Conservation (phyloP, 2,113 vertebrate species). For the Carassius carassius region DNA sequence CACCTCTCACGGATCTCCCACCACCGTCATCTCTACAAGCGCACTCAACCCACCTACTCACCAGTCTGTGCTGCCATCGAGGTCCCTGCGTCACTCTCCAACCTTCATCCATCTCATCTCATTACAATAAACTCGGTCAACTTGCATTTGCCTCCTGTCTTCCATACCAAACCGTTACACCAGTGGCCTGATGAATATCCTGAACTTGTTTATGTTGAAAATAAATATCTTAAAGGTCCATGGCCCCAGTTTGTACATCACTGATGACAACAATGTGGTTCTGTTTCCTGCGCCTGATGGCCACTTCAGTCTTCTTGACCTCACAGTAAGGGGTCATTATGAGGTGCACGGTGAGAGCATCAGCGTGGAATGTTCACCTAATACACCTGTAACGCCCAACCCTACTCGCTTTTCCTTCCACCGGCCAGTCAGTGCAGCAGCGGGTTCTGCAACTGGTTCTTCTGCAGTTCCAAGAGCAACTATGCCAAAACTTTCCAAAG, state of each 20-base stretch:
- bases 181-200: neutral
- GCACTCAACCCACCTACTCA: too few relatives aligned
- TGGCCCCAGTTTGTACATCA: neutral
- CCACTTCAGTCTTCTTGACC: neutral
- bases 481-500: neutral
- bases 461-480: neutral
- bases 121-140: too few relatives aligned
- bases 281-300: neutral
- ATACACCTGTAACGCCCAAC: neutral
- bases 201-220: neutral
- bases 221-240: neutral
- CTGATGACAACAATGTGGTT: neutral
- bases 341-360: neutral
- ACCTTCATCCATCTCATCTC: too few relatives aligned
- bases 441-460: neutral
- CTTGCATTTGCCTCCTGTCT: too few relatives aligned
- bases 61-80: too few relatives aligned
- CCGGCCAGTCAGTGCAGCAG: neutral
- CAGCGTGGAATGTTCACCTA: neutral
- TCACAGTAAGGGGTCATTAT: neutral
- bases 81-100: too few relatives aligned
- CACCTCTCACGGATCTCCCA: too few relatives aligned
- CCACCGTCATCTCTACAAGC: too few relatives aligned
- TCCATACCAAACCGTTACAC: too few relatives aligned
- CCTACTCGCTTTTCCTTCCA: neutral